Conservation (phyloP, 2,888 invertebrate genomes). For the Acheta domesticus region DNA sequence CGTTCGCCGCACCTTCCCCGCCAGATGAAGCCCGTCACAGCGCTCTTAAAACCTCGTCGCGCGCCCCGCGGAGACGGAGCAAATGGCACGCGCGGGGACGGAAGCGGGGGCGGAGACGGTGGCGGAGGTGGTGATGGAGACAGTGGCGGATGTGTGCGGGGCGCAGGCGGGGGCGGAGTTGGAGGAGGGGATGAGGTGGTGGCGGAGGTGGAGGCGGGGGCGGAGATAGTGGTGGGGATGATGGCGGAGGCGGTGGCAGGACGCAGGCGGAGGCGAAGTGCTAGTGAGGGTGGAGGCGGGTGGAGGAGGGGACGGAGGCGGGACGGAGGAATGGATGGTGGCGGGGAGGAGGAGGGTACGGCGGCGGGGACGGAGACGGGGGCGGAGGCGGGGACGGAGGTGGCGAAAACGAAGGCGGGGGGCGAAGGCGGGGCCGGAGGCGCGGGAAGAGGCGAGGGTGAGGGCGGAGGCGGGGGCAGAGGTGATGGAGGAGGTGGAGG, state of each 20-base stretch:
- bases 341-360: background rate
- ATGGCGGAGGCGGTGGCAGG: too few relatives aligned
- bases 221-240: background rate
- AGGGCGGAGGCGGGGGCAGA: too few relatives aligned
- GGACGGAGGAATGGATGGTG: background rate
- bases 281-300: background rate
- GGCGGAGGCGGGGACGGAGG: background rate
- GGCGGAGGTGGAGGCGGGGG: background rate
- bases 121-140: too few relatives aligned
- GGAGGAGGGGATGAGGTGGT: background rate
- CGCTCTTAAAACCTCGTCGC: background rate
- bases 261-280: background rate
- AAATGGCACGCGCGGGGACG: background rate
- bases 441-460: too few relatives aligned
- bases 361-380: background rate
- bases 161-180: background rate
- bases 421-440: too few relatives aligned
- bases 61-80: background rate
- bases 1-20: background rate
- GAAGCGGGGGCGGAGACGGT: background rate
- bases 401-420: too few relatives aligned
- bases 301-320: background rate
- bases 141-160: background rate
- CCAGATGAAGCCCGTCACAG: background rate
- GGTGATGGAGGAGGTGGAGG: too few relatives aligned